Base-by-base conservation (phyloP, 1,140 invertebrate genomes). In the Marisa cornuarietis region DNA sequence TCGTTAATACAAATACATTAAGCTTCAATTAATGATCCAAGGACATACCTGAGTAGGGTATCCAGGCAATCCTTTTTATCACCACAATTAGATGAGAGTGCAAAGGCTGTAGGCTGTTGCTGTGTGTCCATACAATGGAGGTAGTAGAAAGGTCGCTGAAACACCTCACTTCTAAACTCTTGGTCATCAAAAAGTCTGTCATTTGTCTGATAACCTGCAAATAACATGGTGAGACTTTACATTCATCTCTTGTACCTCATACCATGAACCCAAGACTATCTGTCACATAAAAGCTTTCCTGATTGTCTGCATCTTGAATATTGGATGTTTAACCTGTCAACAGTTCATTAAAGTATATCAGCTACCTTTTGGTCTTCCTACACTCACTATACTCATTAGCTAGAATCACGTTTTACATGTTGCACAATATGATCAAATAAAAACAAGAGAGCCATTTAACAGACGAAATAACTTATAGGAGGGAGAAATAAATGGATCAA, bases 101-200 rank as follows among this genome's bases (percentile, higher is more conserved):
- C 52, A 10, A 76, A n/a, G 13, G 31, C 66, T 61, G 74, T 42
- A 3, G 82, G 65, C 61, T 71, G 54, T 66, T 51, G 31, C 42
- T 63, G 18, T 31, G 4, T 76, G 49, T 63, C 71, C 62, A 62
- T 71, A 26, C 54, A 73, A 49, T 31, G 51, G 18, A 90, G 79
- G 75, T 90, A 90, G 74, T 88, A 87, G 72, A 78, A 89, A 18
- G 88, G 86, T 62, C 87, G 71, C 80, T 90, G 89, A 76, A 87
- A 89, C 9, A 84, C 78, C 49, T 81, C 82, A 80, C 87, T 87
- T 71, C 69, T 49, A 66, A 88, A 88, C 79, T 87, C 83, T 66
- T 83, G 73, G 16, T 85, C 79, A 79, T 90, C 89, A 86, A 90
- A 88, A 20, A 87, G 74, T 61, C 84, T 74, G 66, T 89, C 87